phyloP scores from a whole-genome alignment of 2,888 invertebrate species.

The Dichetophora obliterata region DNA sequence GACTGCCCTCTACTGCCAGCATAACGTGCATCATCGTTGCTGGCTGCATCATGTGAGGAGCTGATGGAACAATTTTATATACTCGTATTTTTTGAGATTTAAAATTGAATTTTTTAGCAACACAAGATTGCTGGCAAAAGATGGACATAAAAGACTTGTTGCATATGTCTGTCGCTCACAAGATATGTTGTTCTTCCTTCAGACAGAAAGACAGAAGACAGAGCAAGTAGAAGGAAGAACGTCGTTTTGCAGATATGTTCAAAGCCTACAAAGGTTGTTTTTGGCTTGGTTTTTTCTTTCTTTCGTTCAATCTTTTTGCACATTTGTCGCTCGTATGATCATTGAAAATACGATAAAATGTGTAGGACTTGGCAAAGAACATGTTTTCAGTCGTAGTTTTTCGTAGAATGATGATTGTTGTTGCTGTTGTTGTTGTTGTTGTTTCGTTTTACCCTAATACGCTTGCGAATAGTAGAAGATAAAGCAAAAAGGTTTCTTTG shows the following conservation, averaged over 20 bases:
- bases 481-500: conserved; percentile 22
- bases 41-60: neutral
- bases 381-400: neutral
- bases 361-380: conserved; percentile 13
- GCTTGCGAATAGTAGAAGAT: conserved; percentile 2
- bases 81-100: neutral
- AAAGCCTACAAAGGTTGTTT: conserved; percentile 23
- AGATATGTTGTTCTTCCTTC: conserved; percentile 21
- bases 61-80: conserved; percentile 12
- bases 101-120: neutral
- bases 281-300: neutral
- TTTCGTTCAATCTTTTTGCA: neutral
- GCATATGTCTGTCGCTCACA: conserved; percentile 47
- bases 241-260: neutral
- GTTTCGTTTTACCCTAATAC: neutral
- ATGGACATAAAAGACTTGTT: conserved; percentile 53
- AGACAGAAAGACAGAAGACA: conserved; percentile 39
- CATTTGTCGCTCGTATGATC: neutral
- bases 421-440: conserved; percentile 29
- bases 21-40: neutral
- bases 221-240: conserved; percentile 22
- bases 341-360: neutral
- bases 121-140: conserved; percentile 22
- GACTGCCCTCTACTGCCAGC: conserved; percentile 43
- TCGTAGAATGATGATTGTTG: conserved; percentile 13